These are phyloP conservation scores for Manis javanica DNA, from an alignment of 2,797 vertebrate genomes.

Conservation along the genomic window DNA sequence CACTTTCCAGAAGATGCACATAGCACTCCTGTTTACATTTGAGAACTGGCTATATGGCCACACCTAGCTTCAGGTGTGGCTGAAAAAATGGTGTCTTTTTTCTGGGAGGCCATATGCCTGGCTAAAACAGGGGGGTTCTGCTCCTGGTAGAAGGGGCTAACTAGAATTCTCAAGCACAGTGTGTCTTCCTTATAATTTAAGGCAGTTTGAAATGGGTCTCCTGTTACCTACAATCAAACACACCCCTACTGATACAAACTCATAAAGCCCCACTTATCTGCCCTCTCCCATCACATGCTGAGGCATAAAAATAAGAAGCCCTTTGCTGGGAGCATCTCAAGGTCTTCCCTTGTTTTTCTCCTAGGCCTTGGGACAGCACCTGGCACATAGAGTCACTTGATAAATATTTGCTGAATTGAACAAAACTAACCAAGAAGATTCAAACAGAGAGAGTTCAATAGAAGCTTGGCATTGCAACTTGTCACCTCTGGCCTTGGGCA, in stretches of 20 bases:
- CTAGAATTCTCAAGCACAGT: not conserved
- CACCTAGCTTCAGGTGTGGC: not conserved
- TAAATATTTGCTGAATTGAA: conserved; percentile 51
- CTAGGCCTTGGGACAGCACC: not conserved
- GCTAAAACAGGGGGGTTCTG: not conserved
- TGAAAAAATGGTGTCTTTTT: not conserved
- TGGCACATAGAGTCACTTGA: not conserved
- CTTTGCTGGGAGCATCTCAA: not conserved
- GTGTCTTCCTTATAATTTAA: not conserved
- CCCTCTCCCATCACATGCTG: not conserved
- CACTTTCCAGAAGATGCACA: not conserved
- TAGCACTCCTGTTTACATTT: not conserved
- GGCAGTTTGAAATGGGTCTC: not conserved
- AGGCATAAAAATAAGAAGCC: not conserved
- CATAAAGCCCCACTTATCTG: not conserved
- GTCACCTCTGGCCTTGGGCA: not conserved
- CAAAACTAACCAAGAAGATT: conserved; percentile 39
- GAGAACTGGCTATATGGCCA: not conserved
- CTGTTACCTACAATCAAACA: not conserved
- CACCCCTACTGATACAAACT: not conserved
- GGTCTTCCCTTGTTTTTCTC: conserved; percentile 5
- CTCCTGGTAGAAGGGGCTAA: not conserved
- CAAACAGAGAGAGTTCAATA: not conserved
- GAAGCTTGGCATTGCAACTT: not conserved
- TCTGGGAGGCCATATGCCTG: not conserved